Evolutionary conservation across 2,888 invertebrate species (phyloP).

Genomic region (Stenchaetothrips biformis): DNA sequence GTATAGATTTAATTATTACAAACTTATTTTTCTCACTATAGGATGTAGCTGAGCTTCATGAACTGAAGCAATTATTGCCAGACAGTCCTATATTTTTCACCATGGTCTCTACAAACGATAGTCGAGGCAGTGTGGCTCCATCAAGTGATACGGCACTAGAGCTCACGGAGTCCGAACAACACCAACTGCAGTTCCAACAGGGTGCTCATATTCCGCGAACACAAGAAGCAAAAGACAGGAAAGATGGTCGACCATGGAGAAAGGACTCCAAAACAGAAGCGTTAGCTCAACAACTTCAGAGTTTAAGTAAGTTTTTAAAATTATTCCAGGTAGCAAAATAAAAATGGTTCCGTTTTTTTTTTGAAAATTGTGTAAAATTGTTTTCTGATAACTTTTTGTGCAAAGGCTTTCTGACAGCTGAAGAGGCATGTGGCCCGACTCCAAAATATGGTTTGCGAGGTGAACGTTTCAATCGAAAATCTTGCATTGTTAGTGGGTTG

Average conservation of each 20-base stretch:
- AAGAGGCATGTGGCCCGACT: not conserved
- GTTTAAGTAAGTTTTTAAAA: conserved; percentile 43
- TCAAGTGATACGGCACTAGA: conserved; percentile 47
- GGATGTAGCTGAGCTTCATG: conserved; percentile 56
- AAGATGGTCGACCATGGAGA: conserved; percentile 30
- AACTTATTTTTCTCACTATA: conserved; percentile 40
- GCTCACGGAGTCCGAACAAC: conserved; percentile 57
- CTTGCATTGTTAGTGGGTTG: conserved; percentile 42
- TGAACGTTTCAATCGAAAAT: conserved; percentile 42
- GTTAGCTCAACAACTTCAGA: conserved; percentile 45
- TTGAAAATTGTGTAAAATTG: too few relatives aligned
- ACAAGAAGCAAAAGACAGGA: not conserved
- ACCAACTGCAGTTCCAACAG: conserved; percentile 45
- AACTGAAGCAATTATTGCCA: conserved; percentile 54
- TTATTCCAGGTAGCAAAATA: not conserved
- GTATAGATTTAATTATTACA: not conserved
- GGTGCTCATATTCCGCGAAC: not conserved
- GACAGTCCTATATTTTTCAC: conserved; percentile 59
- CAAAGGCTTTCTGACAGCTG: not conserved
- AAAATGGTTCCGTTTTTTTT: too few relatives aligned
- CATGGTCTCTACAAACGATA: conserved; percentile 49
- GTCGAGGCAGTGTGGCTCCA: conserved; percentile 39
- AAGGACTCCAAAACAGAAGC: conserved; percentile 40
- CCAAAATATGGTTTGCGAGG: conserved; percentile 31
- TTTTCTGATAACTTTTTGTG: not conserved